Evolutionary conservation across 2,888 invertebrate species (phyloP), one percentile per base, ranked within the genome.

Genomic region (Nymphalis polychloros): DNA sequence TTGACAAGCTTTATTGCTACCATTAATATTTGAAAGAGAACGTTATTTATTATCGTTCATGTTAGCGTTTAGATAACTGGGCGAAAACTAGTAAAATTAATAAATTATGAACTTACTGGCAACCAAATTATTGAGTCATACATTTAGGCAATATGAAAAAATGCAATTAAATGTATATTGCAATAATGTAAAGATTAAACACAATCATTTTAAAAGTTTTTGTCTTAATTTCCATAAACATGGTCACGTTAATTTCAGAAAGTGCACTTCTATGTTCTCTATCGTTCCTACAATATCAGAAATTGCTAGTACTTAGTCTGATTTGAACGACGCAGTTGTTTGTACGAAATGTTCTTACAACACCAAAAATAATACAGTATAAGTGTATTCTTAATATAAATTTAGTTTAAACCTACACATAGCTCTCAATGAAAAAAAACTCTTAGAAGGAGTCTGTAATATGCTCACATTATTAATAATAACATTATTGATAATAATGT

Each of bases 131-230:
- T 6, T 31, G 41, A 52, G 23, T 52, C 6, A 16, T 27, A 16
- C 27, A 23, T 52, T 23, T 23, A 41, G 2, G 41, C 10, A 41
- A 10, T 10, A 41, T 35, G 19, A 50, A 50, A 19, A 8, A 50
- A 50, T 50, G 19, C 50, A 50, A 50, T 41, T 41, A 41, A 4
- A 41, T 41, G 6, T n/a, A 49, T n/a, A 57, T 27, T 1, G 20
- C 31, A 59, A 57, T 17, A 41, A 27, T 41, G 19, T 50, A 3
- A 10, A 50, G 8, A 50, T 50, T 19, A 20, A 50, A 19, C 59
- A n/a, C 35, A 23, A 47, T 65, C 20, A 59, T 52, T 46, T 59
- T 41, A 65, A 60, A 52, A 50, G 50, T 50, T 16, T 65, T 57
- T 31, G 50, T 50, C 52, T 52, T 60, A 46, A 65, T 65, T 27